phyloP scores from a whole-genome alignment of 2,888 invertebrate species.

The Pecten maximus region DNA sequence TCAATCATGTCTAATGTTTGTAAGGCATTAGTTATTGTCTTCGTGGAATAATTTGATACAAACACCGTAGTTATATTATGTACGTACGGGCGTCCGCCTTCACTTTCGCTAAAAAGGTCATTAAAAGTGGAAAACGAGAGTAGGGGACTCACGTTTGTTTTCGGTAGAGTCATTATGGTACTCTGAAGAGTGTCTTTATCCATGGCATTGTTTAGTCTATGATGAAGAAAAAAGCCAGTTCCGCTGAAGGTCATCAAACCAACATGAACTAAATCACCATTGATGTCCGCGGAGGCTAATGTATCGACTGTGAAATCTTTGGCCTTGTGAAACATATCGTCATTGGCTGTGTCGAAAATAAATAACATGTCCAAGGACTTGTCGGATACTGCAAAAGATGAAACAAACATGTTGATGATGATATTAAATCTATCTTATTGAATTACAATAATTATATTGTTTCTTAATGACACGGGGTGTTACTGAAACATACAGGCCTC shows the following conservation, averaged over 20 bases:
- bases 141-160: too few relatives aligned
- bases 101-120: not conserved
- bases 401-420: too few relatives aligned
- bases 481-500: too few relatives aligned
- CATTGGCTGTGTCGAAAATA: not conserved
- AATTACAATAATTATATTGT: too few relatives aligned
- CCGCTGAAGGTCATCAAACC: not conserved
- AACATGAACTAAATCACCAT: not conserved
- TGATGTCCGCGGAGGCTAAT: not conserved
- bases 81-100: not conserved
- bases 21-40: not conserved
- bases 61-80: not conserved
- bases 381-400: not conserved
- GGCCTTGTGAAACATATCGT: not conserved
- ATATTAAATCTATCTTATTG: too few relatives aligned
- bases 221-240: not conserved
- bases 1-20: not conserved
- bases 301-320: not conserved
- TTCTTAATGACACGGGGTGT: too few relatives aligned
- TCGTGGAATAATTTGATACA: not conserved
- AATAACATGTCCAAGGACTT: not conserved
- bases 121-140: not conserved
- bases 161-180: not conserved
- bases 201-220: not conserved
- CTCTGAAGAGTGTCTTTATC: not conserved